phyloP scores from a whole-genome alignment of 2,888 invertebrate genomes.

The Leucoptera coffeella region DNA sequence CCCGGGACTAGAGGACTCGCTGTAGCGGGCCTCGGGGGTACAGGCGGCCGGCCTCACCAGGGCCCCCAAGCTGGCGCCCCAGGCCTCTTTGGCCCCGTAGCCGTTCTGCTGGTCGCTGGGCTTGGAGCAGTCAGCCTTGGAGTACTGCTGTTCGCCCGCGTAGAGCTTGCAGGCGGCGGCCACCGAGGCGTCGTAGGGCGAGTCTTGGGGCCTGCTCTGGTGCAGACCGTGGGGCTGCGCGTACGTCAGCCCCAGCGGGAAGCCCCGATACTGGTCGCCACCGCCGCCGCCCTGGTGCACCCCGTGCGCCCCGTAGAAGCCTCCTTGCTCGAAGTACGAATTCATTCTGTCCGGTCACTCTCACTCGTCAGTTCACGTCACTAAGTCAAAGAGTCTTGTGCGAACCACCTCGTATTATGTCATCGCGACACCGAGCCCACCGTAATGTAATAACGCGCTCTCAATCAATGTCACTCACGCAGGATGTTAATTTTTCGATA shows the following conservation, averaged over 20 bases:
- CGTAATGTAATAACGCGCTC: constrained; percentile 44
- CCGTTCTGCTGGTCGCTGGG: constrained; percentile 61
- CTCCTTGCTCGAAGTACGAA: constrained; percentile 94
- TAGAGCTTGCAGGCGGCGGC: constrained; percentile 81
- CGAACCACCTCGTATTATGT: constrained; percentile 34
- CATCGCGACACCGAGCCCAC: constrained; percentile 41
- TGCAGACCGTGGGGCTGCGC: constrained; percentile 74
- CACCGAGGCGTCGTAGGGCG: constrained; percentile 86
- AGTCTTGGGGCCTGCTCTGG: constrained; percentile 80
- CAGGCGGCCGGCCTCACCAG: constrained; percentile 80
- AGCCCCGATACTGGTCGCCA: constrained; percentile 80
- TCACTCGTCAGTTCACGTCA: constrained; percentile 40
- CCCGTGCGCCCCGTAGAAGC: constrained; percentile 90
- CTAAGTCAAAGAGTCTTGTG: constrained; percentile 25
- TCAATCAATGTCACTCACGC: constrained; percentile 40
- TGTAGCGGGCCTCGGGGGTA: constrained; percentile 83
- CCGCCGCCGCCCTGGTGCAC: constrained; percentile 67
- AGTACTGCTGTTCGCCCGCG: constrained; percentile 62
- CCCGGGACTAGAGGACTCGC: constrained; percentile 78
- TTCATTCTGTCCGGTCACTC: constrained; percentile 67
- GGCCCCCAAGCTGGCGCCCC: constrained; percentile 62
- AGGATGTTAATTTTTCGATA: constrained; percentile 43
- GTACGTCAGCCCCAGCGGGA: constrained; percentile 82
- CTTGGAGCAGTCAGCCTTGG: constrained; percentile 75
- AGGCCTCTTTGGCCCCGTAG: constrained; percentile 65